These are phyloP conservation scores for Psylliodes chrysocephalus DNA, from an alignment of 2,888 invertebrate genomes.

Conservation along the genomic window DNA sequence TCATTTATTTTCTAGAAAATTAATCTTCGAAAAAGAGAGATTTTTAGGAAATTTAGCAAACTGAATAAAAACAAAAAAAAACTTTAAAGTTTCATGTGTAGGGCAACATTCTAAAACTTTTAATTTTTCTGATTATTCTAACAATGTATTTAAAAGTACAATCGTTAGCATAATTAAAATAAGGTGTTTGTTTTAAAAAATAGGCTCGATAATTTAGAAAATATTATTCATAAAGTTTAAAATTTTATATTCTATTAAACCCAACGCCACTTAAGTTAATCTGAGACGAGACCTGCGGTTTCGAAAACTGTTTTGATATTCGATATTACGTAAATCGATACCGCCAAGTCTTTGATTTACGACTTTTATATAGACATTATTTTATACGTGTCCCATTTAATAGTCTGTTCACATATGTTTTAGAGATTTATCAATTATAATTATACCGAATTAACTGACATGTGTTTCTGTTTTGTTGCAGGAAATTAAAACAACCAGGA, in stretches of 20 bases:
- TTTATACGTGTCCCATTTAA: constrained; percentile 34
- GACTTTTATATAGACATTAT: constrained; percentile 25
- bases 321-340: constrained; percentile 39
- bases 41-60: no score
- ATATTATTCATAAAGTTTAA: no score
- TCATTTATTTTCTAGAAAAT: no score
- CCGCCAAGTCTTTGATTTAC: constrained; percentile 30
- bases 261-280: constrained; percentile 29
- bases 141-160: no score
- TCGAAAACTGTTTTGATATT: constrained; percentile 42
- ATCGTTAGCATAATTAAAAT: no score
- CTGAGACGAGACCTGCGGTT: constrained; percentile 38
- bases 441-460: constrained; percentile 35
- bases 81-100: no score
- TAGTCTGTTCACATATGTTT: constrained; percentile 35
- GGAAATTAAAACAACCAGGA: constrained; percentile 52
- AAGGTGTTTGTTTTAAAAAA: no score
- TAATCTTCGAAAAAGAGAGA: no score
- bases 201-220: no score
- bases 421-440: constrained; percentile 22
- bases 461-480: constrained; percentile 48
- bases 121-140: no score
- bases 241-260: constrained; percentile 20
- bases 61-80: no score
- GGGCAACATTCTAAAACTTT: no score